A percentile compares a stretch with the other conserved stretches of the same genome.
Conservation (phyloP, 2,797 vertebrate species). For the Harpagifer antarcticus region DNA sequence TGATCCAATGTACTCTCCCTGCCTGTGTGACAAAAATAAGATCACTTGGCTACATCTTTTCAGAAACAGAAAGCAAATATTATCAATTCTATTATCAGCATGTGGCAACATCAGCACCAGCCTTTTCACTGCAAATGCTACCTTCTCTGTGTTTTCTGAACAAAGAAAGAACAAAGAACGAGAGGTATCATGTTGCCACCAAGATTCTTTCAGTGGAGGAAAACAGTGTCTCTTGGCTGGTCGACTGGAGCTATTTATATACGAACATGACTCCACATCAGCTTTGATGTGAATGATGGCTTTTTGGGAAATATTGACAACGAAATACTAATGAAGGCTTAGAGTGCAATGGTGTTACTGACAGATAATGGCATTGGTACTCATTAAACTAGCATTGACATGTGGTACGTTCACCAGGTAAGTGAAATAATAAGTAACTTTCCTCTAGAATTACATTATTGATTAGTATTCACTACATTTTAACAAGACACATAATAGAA, state of each 20-base stretch:
- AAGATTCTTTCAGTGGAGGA: constrained; percentile 49
- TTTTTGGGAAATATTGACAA: constrained; percentile 31
- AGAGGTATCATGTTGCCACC: constrained; percentile 44
- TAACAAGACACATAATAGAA: neutral
- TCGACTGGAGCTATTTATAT: constrained; percentile 74
- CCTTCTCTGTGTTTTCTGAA: constrained; percentile 20
- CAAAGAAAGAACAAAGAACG: constrained; percentile 62
- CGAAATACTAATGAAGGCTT: constrained; percentile 26
- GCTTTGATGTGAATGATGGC: constrained; percentile 48
- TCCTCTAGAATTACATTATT: neutral
- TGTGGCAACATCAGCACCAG: constrained; percentile 36
- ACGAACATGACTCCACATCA: constrained; percentile 39
- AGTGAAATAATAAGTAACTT: neutral
- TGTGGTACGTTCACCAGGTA: neutral
- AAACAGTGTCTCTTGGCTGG: constrained; percentile 60
- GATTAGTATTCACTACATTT: neutral
- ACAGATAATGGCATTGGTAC: constrained; percentile 11
- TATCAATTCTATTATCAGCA: constrained; percentile 12
- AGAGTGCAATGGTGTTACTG: constrained; percentile 25
- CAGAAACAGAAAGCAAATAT: constrained; percentile 9
- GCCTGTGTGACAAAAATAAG: neutral
- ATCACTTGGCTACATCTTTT: constrained; percentile 18
- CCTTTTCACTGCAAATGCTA: constrained; percentile 27
- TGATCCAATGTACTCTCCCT: constrained; percentile 3
- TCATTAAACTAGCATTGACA: constrained; percentile 15